A percentile compares a stretch with the other conserved stretches of the same genome.
Conservation (phyloP, 2,113 vertebrate genomes). For the Empidonax alnorum region DNA sequence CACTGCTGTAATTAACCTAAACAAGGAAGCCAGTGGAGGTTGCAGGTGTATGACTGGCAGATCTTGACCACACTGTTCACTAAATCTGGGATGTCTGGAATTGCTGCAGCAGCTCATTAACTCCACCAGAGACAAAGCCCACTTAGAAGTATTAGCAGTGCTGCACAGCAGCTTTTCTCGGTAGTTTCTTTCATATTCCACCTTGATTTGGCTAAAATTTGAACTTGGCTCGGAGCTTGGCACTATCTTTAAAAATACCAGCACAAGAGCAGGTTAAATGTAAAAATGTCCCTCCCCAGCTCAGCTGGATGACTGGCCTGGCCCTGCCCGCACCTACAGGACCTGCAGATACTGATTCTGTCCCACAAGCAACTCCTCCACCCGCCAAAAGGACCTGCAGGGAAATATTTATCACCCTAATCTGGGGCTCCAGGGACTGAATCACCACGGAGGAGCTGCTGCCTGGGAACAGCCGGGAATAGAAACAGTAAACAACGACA, state of each 20-base stretch:
- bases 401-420: neutral
- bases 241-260: neutral
- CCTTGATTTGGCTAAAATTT: rapidly evolving
- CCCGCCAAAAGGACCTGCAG: neutral
- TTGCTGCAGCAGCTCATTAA: neutral
- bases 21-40: neutral
- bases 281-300: neutral
- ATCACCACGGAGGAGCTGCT: neutral
- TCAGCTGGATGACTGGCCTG: neutral
- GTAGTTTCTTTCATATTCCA: neutral
- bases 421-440: neutral
- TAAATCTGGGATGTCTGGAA: neutral
- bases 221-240: neutral
- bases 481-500: neutral
- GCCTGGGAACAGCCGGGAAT: neutral
- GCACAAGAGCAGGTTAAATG: too few species aligned
- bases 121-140: neutral
- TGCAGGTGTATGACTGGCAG: neutral
- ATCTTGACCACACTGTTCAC: neutral
- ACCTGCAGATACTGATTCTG: neutral
- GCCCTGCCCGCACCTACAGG: neutral
- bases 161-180: neutral
- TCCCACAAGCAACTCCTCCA: neutral
- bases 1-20: neutral
- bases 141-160: rapidly evolving